These are phyloP conservation scores for Micoletzkya japonica DNA, from an alignment of 2,888 invertebrate genomes.

Conservation along the genomic window DNA sequence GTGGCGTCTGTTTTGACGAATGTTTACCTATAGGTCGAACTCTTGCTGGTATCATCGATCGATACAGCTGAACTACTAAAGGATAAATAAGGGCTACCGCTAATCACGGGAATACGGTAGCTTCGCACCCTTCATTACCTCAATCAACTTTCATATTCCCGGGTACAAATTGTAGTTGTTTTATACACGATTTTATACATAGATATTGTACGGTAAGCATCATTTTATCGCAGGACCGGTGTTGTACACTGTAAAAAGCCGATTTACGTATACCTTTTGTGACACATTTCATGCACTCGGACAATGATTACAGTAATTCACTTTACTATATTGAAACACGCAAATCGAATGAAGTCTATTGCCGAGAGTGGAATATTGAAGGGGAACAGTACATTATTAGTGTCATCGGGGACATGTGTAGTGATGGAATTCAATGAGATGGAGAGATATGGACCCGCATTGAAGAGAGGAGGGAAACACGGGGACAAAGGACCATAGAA, in stretches of 20 bases:
- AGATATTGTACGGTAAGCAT: no score
- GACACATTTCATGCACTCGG: no score
- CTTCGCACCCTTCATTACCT: no score
- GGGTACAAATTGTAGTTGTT: not conserved
- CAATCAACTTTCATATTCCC: no score
- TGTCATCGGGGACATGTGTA: not conserved
- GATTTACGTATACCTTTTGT: no score
- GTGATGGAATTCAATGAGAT: not conserved
- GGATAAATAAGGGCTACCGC: not conserved
- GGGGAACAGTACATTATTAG: not conserved
- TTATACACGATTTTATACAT: not conserved
- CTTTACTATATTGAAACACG: no score
- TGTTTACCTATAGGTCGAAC: constrained; percentile 4
- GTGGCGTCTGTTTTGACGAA: not conserved
- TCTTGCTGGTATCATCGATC: constrained; percentile 24
- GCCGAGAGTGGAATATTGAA: not conserved
- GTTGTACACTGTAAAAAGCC: no score
- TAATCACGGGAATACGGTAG: not conserved
- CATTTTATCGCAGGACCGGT: no score
- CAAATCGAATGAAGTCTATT: no score
- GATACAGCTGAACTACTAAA: constrained; percentile 10
- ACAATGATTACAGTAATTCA: no score
- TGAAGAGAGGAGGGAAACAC: not conserved
- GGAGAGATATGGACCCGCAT: not conserved
- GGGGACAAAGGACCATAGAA: not conserved